These are phyloP conservation scores for Helicoverpa assulta DNA, from an alignment of 2,888 invertebrate genomes.

Conservation along the genomic window DNA sequence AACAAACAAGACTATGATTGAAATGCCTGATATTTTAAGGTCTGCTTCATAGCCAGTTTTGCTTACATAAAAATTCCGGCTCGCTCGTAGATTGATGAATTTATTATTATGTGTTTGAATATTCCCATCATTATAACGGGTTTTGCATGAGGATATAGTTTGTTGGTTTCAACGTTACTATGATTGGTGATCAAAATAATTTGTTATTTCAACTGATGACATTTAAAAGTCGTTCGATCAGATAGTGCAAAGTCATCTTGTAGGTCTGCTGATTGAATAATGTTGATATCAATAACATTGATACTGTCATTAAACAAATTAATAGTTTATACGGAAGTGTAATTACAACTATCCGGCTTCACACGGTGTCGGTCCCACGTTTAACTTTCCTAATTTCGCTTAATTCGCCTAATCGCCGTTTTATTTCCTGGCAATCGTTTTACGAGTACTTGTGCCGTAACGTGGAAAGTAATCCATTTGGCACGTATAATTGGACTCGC, in stretches of 20 bases:
- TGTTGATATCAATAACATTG: neutral
- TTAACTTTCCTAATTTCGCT: constrained; percentile 40
- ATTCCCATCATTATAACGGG: neutral
- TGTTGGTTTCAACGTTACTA: neutral
- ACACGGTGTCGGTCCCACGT: constrained; percentile 50
- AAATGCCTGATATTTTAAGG: constrained; percentile 21
- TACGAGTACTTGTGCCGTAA: constrained; percentile 25
- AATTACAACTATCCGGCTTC: constrained; percentile 34
- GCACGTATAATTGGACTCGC: constrained; percentile 12
- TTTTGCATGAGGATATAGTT: neutral
- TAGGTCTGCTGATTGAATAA: neutral
- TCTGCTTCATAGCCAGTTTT: neutral
- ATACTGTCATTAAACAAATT: constrained; percentile 10
- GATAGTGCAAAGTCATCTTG: no score
- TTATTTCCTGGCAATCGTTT: constrained; percentile 49
- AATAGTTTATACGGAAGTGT: constrained; percentile 41
- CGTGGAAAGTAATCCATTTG: constrained; percentile 45
- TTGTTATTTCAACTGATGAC: neutral
- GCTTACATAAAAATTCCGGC: neutral
- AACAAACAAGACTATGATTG: constrained; percentile 10
- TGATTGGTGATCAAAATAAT: neutral
- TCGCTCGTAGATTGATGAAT: neutral
- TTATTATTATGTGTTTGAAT: neutral
- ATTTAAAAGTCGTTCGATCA: neutral
- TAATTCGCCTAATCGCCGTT: constrained; percentile 40